Conservation (phyloP, 2,797 vertebrate species). For the Anguilla marmorata region DNA sequence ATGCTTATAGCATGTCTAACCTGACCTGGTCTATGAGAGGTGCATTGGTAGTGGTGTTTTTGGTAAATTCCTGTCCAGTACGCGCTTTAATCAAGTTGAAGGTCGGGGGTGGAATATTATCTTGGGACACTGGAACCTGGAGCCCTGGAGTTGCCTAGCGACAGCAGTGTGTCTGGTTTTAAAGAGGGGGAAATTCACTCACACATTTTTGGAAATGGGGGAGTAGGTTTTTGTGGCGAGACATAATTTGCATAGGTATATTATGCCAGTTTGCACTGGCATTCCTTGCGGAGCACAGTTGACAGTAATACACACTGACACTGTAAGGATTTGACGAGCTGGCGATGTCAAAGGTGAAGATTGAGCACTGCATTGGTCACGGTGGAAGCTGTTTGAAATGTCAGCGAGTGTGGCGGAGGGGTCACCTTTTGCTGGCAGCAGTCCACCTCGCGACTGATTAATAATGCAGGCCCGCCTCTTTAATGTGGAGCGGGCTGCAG, state of each 20-base stretch:
- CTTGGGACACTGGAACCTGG: conserved; percentile 11
- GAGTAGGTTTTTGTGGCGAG: background rate
- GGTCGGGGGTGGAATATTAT: background rate
- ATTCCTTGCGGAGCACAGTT: background rate
- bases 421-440: background rate
- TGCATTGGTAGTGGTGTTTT: background rate
- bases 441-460: conserved; percentile 4
- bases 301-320: conserved; percentile 2
- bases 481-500: background rate
- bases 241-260: background rate
- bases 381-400: background rate
- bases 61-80: conserved; percentile 6
- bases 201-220: background rate
- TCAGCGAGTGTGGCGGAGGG: background rate
- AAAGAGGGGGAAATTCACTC: background rate
- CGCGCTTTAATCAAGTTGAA: background rate
- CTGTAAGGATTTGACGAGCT: background rate
- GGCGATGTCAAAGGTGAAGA: background rate
- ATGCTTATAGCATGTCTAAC: background rate
- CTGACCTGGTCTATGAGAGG: background rate
- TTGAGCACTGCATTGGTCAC: background rate
- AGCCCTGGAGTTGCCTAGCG: background rate
- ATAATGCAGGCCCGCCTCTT: conserved; percentile 5
- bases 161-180: background rate
- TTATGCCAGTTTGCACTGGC: background rate